These are phyloP conservation scores for Notolepis coatsorum DNA, from an alignment of 2,797 vertebrate genomes.

Conservation along the genomic window DNA sequence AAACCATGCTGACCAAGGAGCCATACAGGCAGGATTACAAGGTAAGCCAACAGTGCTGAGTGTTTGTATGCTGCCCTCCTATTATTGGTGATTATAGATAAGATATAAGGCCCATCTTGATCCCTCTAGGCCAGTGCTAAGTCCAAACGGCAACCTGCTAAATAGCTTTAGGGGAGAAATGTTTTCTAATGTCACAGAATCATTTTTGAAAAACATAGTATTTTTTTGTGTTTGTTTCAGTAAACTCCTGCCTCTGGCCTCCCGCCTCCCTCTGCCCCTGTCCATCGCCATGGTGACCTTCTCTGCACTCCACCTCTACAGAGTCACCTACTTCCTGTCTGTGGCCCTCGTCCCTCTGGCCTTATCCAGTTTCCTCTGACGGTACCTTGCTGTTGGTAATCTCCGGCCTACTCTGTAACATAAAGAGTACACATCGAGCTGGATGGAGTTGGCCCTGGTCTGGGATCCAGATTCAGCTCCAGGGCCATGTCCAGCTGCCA, in stretches of 20 bases:
- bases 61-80: too few relatives aligned
- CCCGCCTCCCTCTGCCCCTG: conserved; percentile 85
- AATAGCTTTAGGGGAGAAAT: too few relatives aligned
- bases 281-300: conserved; percentile 88
- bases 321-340: conserved; percentile 87
- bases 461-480: neutral
- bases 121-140: too few relatives aligned
- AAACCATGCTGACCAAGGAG: too few relatives aligned
- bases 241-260: conserved; percentile 85
- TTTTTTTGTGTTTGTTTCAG: conserved; percentile 70
- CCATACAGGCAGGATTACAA: too few relatives aligned
- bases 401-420: conserved; percentile 36
- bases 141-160: too few relatives aligned
- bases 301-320: conserved; percentile 90
- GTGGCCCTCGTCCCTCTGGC: conserved; percentile 83
- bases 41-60: too few relatives aligned
- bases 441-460: neutral
- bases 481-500: conserved; percentile 24
- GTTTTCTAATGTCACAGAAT: too few relatives aligned
- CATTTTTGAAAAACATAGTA: too few relatives aligned
- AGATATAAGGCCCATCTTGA: too few relatives aligned
- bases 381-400: conserved; percentile 25
- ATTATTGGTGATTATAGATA: too few relatives aligned
- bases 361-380: conserved; percentile 86
- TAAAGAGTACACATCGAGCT: conserved; percentile 42